Base-by-base conservation (phyloP, 2,797 vertebrate genomes). In the Sebastes melanostomus region DNA sequence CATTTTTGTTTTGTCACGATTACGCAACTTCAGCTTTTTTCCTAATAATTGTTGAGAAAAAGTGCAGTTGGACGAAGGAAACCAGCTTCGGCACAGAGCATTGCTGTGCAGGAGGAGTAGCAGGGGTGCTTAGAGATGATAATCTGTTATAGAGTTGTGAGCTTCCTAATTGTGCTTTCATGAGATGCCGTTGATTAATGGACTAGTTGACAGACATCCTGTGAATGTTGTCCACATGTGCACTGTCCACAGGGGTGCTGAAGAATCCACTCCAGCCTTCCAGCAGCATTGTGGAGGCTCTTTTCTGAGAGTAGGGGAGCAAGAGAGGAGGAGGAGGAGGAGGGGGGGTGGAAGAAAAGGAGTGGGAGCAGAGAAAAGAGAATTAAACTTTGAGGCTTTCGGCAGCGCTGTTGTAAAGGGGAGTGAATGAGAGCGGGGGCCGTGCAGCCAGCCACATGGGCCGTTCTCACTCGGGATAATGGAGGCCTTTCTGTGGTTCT, bases 401-500 rank as follows among this genome's bases (percentile, higher is more conserved):
- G 83, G 90, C 83, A 78, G 88, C 12, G 82, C 87, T 83, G 91
- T 92, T 94, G 91, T 94, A 84, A 91, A 91, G 84, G 86, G 67
- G 76, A 79, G 88, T 92, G 93, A 95, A 94, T 88, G 92, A 88
- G 89, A 86, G 90, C 58, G 85, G 92, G 93, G 93, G 95, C 94
- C 92, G 93, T 92, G 89, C 90, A 70, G 92, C 85, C 91, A 89
- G 94, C 92, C 98, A 98, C 97, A 98, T 98, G 98, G 96, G 94
- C 95, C 88, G 97, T 99, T 98, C 98, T 98, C 98, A 99, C 97
- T 98, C 94, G 2, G 94, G 94, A 98, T 97, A 99, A 99, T 97
- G 95, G 96, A 95, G 93, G 96, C 92, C 91, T 96, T 97, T 97
- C 96, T 96, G 96, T 96, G 96, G 94, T 95, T 94, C 95, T 97